Base-by-base conservation (phyloP, 1,140 invertebrate species). In the Camponotus pennsylvanicus region DNA sequence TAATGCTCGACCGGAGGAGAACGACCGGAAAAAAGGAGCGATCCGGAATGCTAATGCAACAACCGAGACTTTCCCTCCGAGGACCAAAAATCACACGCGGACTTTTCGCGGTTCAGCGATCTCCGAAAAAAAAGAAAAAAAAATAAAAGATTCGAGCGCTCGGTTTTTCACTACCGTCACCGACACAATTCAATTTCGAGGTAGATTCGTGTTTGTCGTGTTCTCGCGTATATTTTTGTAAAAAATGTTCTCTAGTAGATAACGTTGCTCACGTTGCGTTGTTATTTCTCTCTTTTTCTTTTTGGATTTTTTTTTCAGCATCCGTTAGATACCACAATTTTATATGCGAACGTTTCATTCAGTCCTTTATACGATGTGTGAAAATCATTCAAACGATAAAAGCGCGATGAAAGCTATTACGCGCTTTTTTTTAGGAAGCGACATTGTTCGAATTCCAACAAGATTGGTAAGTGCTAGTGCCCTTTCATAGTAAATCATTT, bases 161-260 rank as follows among this genome's bases (percentile, higher is more conserved):
- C 79, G 55, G 67, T 70, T 83, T 83, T 83, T 75, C 11, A 45
- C 69, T 21, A 75, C 42, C 79, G 69, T 83, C 69, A 75, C 67
- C n/a, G 69, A 2, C 32, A 69, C 79, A 83, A 83, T 83, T 83
- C 79, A 83, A 83, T 83, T 83, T 75, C 40, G 69, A 57, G 52
- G 69, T 73, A 42, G 79, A 75, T 73, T 73, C 79, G 40, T 83
- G 69, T 83, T 83, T 73, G 79, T 83, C 79, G 55, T 83, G 79
- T 83, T 61, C 79, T 73, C 79, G 69, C 69, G 79, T 64, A 32
- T 75, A 75, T 75, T 83, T 83, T 83, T 83, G 69, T 83, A 75
- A 83, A 82, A 52, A 73, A 61, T 83, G 55, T 83, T 61, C 79
- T 83, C 79, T 42, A 75, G 79, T 75, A 73, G 79, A 75, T 83